Evolutionary conservation across 2,113 vertebrate species (phyloP).

Genomic region (Nyctereutes procyonoides): DNA sequence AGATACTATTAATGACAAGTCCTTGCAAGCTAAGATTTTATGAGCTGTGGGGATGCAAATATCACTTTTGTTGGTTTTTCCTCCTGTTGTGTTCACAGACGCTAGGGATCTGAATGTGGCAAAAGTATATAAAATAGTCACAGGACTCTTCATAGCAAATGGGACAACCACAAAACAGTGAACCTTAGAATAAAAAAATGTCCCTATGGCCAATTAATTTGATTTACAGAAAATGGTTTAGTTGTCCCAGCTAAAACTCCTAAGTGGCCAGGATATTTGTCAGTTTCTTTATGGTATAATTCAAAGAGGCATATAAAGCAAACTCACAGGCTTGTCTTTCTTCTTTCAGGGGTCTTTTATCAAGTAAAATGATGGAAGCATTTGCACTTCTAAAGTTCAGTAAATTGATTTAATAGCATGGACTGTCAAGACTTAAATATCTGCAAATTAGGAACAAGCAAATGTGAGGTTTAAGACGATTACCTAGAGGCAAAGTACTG

Average conservation of each 20-base stretch:
- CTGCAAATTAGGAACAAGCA: background rate
- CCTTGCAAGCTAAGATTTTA: slow-evolving; percentile 15
- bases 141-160: background rate
- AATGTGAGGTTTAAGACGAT: background rate
- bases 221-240: slow-evolving; percentile 18
- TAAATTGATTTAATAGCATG: background rate
- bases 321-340: background rate
- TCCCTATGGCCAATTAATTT: background rate
- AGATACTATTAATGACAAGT: slow-evolving; percentile 30
- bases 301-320: background rate
- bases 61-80: background rate
- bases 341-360: background rate
- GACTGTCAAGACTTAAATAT: background rate
- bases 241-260: background rate
- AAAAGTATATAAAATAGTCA: background rate
- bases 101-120: background rate
- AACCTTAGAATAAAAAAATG: slow-evolving; percentile 4
- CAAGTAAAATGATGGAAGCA: background rate
- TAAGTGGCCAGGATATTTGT: background rate
- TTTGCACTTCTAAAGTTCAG: background rate
- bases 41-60: background rate
- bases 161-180: background rate
- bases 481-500: background rate
- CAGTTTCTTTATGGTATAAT: background rate
- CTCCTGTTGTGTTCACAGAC: background rate